Evolutionary conservation across 2,113 vertebrate genomes (phyloP).

Genomic region (Trachemys scripta): DNA sequence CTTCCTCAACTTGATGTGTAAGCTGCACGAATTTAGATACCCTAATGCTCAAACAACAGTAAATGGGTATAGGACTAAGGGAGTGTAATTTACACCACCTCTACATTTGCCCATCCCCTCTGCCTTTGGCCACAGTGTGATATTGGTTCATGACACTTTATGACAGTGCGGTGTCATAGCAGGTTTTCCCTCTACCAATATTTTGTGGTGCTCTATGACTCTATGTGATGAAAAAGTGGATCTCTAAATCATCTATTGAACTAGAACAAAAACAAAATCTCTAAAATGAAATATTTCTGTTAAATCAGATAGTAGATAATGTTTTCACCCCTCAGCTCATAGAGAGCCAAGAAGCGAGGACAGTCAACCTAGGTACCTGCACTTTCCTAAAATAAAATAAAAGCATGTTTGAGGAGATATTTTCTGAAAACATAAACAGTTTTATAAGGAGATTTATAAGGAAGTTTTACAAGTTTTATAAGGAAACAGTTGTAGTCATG

Average conservation of each 20-base stretch:
- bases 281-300: constrained; percentile 16
- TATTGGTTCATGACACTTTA: not conserved
- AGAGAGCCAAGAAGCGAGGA: not conserved
- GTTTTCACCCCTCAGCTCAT: too few relatives aligned
- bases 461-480: not conserved
- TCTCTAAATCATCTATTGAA: not conserved
- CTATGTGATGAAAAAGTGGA: constrained; percentile 16
- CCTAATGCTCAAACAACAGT: not conserved
- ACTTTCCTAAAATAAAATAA: constrained; percentile 11
- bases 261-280: not conserved
- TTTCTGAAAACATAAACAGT: constrained; percentile 11
- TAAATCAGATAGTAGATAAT: not conserved
- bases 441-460: not conserved
- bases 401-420: not conserved
- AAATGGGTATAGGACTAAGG: not conserved
- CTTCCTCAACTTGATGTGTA: not conserved
- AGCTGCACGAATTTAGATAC: not conserved
- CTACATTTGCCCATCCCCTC: not conserved
- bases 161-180: accelerated
- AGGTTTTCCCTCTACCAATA: not conserved
- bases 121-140: constrained; percentile 7
- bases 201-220: not conserved
- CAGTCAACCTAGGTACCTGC: not conserved
- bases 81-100: constrained; percentile 1
- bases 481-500: not conserved